phyloP scores from a whole-genome alignment of 2,888 invertebrate genomes.

The Mesorhabditis belari region DNA sequence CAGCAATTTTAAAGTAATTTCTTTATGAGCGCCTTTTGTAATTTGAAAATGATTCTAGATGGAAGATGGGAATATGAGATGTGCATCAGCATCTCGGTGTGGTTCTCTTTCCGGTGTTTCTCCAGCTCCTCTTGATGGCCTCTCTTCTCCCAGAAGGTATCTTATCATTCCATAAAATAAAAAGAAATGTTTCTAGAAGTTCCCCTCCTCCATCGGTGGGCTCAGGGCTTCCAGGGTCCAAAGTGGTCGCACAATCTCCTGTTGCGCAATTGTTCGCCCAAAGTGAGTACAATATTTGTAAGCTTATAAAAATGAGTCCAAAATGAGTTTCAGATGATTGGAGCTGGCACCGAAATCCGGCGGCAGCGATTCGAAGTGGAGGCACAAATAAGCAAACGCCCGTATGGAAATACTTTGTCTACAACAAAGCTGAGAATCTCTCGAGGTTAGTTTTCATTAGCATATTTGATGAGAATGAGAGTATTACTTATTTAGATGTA shows the following conservation, averaged over 20 bases:
- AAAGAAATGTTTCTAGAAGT: too few relatives aligned
- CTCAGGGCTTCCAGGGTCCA: constrained; percentile 37
- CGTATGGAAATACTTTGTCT: constrained; percentile 52
- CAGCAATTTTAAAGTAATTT: background rate
- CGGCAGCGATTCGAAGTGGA: constrained; percentile 49
- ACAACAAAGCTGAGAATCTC: constrained; percentile 49
- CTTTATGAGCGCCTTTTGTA: too few relatives aligned
- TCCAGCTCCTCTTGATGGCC: background rate
- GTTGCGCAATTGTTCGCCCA: constrained; percentile 43
- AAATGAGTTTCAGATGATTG: constrained; percentile 33
- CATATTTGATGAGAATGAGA: background rate
- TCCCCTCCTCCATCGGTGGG: constrained; percentile 12
- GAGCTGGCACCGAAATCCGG: constrained; percentile 52
- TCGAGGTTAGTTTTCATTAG: constrained; percentile 26
- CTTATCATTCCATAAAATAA: too few relatives aligned
- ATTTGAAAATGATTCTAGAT: too few relatives aligned
- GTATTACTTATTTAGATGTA: constrained; percentile 36
- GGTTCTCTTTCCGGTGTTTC: background rate
- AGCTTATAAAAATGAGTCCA: background rate
- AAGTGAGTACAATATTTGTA: constrained; percentile 2
- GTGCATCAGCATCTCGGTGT: background rate
- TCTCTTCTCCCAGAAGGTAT: background rate
- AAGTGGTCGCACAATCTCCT: constrained; percentile 49
- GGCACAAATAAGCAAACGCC: constrained; percentile 53
- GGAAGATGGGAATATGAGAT: background rate